phyloP scores from a whole-genome alignment of 1,140 invertebrate genomes.

The Prorops nasuta region DNA sequence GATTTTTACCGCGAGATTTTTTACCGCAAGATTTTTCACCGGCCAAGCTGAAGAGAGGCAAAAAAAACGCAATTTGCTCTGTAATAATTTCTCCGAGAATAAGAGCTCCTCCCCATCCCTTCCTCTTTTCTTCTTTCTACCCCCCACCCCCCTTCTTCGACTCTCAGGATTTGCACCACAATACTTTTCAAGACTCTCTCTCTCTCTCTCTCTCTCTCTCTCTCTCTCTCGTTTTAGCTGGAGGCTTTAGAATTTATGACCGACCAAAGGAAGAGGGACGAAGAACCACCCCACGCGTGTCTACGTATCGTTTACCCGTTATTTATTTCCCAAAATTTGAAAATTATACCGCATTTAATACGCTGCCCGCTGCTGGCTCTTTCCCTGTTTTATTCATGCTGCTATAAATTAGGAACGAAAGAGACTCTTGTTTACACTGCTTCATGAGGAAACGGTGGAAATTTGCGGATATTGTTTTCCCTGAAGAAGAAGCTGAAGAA shows the following conservation, averaged over 20 bases:
- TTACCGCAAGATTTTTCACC: too few species aligned
- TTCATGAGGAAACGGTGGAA: too few species aligned
- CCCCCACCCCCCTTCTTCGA: not conserved
- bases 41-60: too few species aligned
- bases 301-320: conserved; percentile 53
- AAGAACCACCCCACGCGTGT: conserved; percentile 35
- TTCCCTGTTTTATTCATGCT: conserved; percentile 54
- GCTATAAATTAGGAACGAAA: conserved; percentile 52
- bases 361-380: conserved; percentile 22
- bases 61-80: too few species aligned
- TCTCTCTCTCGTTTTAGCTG: conserved; percentile 10
- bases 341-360: conserved; percentile 56
- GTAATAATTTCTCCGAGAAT: too few species aligned
- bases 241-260: conserved; percentile 1
- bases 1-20: too few species aligned
- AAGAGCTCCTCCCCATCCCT: too few species aligned
- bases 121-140: conserved; percentile 4
- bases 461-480: too few species aligned
- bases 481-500: too few species aligned
- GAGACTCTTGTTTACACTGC: conserved; percentile 44
- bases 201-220: conserved; percentile 17
- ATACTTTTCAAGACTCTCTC: conserved; percentile 9
- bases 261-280: not conserved
- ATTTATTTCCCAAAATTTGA: conserved; percentile 56
- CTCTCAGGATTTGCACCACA: conserved; percentile 6